Percentiles rank a stretch among this genome's conserved stretches.
Evolutionary conservation across 2,888 invertebrate species (phyloP).

Genomic region (Acronicta aceris): DNA sequence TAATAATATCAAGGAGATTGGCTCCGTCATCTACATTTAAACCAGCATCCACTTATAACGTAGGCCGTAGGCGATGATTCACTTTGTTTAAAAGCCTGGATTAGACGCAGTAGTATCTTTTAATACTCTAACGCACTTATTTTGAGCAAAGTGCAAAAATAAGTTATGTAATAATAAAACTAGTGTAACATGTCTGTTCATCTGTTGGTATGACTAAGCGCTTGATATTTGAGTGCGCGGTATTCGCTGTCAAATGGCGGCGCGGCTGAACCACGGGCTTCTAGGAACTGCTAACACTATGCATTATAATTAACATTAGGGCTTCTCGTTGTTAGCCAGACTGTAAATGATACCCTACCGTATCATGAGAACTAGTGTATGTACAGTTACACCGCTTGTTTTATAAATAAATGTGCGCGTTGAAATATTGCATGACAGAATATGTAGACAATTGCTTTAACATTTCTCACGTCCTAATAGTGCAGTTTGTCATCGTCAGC

Average conservation of each 20-base stretch:
- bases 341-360: constrained; percentile 44
- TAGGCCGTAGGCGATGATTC: constrained; percentile 43
- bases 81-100: constrained; percentile 52
- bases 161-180: constrained; percentile 62
- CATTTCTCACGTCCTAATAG: constrained; percentile 23
- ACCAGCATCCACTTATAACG: constrained; percentile 41
- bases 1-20: constrained; percentile 49
- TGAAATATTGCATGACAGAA: constrained; percentile 45
- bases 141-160: constrained; percentile 59
- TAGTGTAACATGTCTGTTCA: constrained; percentile 57
- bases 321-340: constrained; percentile 46
- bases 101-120: constrained; percentile 55
- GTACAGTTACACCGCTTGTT: constrained; percentile 19
- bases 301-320: constrained; percentile 61
- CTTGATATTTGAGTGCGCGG: constrained; percentile 76
- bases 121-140: constrained; percentile 54
- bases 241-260: constrained; percentile 74
- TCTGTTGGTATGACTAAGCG: constrained; percentile 73
- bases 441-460: constrained; percentile 37
- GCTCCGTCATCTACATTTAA: constrained; percentile 46
- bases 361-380: constrained; percentile 31
- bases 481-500: constrained; percentile 27
- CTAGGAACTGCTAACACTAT: constrained; percentile 58
- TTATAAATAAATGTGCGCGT: constrained; percentile 35
- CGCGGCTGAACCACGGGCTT: constrained; percentile 57